phyloP scores from a whole-genome alignment of 2,797 vertebrate genomes.

The Brotula barbata region DNA sequence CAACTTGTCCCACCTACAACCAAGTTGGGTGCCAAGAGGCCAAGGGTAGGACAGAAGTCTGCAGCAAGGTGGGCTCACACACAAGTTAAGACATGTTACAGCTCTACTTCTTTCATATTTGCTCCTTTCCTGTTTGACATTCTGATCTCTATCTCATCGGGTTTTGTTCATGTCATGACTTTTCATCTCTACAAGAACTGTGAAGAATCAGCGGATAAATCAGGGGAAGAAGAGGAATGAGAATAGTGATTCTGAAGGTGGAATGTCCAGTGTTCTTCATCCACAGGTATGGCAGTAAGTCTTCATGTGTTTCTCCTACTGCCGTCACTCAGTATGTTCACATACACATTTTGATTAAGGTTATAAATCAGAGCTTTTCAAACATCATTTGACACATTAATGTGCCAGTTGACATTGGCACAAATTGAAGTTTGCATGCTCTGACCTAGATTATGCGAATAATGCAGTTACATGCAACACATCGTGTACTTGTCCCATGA shows the following conservation, averaged over 20 bases:
- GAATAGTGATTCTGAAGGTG: not conserved
- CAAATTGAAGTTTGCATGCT: too few species aligned
- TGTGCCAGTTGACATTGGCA: too few species aligned
- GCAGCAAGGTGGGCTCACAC: conserved; percentile 18
- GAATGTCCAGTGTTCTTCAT: not conserved
- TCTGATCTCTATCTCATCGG: not conserved
- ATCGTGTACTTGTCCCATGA: too few species aligned
- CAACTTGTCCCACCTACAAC: not conserved
- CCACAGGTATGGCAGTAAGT: conserved; percentile 35
- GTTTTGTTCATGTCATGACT: not conserved
- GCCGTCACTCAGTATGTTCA: too few species aligned
- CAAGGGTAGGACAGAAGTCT: not conserved
- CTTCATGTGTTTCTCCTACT: not conserved
- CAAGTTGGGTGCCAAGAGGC: conserved; percentile 11
- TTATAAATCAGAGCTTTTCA: too few species aligned
- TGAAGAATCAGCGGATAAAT: conserved; percentile 12
- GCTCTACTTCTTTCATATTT: too few species aligned
- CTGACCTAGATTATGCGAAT: too few species aligned
- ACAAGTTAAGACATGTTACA: too few species aligned
- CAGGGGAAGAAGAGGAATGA: conserved; percentile 14
- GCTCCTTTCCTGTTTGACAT: too few species aligned
- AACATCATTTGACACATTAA: too few species aligned
- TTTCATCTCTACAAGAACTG: conserved; percentile 25
- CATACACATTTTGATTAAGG: too few species aligned
- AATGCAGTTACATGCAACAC: too few species aligned